Evolutionary conservation across 2,888 invertebrate genomes (phyloP).

Genomic region (Sclerodermus sp.): DNA sequence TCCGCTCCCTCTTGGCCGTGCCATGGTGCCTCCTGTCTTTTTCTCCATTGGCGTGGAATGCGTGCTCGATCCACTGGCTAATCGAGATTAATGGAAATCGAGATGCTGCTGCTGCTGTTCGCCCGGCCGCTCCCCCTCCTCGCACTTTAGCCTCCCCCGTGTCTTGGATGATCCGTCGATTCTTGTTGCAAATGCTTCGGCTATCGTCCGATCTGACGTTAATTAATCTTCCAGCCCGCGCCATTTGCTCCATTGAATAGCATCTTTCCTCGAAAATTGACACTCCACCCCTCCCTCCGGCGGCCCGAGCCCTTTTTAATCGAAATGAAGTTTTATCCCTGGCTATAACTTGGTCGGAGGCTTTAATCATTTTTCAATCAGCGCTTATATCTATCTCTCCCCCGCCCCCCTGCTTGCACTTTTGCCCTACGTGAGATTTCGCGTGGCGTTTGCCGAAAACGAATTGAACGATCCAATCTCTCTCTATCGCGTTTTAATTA

Average conservation of each 20-base stretch:
- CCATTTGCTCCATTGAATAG: no score
- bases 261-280: neutral
- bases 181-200: slow-evolving; percentile 2
- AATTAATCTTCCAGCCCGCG: slow-evolving; percentile 19
- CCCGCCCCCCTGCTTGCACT: neutral
- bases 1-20: no score
- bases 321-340: no score
- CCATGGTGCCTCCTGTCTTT: no score
- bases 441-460: no score
- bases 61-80: slow-evolving; percentile 20
- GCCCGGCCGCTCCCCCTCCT: no score
- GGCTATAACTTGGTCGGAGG: no score
- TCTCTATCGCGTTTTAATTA: no score
- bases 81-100: slow-evolving; percentile 29
- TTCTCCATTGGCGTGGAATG: slow-evolving; percentile 2
- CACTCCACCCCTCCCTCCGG: no score
- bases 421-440: neutral
- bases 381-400: neutral
- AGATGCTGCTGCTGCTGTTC: neutral
- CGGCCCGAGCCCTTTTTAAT: no score
- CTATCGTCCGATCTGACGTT: slow-evolving; percentile 7
- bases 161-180: neutral
- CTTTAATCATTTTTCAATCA: no score
- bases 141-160: neutral
- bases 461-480: no score